Percentiles rank a stretch among this genome's conserved stretches.
Conservation (phyloP, 2,888 invertebrate species). For the Drosophila paracracens region DNA sequence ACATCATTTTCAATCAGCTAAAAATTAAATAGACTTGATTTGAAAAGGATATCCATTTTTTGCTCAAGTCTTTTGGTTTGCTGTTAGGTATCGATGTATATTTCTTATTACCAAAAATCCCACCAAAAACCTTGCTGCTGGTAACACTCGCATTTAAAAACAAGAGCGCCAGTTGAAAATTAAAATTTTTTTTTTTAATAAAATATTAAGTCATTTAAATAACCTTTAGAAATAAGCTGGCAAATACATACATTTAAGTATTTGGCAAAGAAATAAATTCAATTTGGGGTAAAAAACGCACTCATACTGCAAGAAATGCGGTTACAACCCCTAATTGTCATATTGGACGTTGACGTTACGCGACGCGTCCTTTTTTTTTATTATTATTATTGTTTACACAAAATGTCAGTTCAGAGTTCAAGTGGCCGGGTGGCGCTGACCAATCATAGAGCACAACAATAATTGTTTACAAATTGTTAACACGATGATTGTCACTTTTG, state of each 20-base stretch:
- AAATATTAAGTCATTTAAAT: not conserved
- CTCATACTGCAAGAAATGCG: not conserved
- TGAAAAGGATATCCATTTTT: not conserved
- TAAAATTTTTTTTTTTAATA: not conserved
- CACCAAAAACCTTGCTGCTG: not conserved
- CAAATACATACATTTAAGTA: not conserved
- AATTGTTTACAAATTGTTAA: constrained; percentile 83
- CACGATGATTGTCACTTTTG: constrained; percentile 77
- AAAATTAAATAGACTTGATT: not conserved
- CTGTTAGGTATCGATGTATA: not conserved
- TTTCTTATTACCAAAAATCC: not conserved
- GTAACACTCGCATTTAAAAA: not conserved
- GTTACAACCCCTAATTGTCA: constrained; percentile 53
- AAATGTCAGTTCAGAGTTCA: constrained; percentile 63
- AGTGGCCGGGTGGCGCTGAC: constrained; percentile 50
- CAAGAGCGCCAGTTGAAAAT: not conserved
- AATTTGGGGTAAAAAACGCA: not conserved
- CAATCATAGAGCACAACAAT: constrained; percentile 80
- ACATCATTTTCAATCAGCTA: not conserved
- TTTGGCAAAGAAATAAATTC: constrained; percentile 2
- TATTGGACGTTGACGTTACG: constrained; percentile 17
- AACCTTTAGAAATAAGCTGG: too few relatives aligned
- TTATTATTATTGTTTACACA: constrained; percentile 59
- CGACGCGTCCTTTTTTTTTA: constrained; percentile 31
- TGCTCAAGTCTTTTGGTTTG: not conserved